Conservation (phyloP, 2,113 vertebrate genomes). For the Cheirogaleus medius region DNA sequence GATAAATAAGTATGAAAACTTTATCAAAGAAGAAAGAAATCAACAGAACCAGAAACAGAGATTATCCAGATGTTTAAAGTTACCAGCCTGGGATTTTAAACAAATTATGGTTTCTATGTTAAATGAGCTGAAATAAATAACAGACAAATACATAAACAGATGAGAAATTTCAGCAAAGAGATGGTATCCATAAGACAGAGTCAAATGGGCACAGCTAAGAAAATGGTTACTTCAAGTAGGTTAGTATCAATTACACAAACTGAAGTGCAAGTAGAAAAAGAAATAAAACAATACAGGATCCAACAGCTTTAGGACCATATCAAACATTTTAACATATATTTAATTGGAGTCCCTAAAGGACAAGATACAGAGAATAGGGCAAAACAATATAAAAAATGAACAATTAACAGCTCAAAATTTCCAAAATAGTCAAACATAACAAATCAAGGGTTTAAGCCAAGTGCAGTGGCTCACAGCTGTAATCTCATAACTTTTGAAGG, state of each 20-base stretch:
- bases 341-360: not conserved
- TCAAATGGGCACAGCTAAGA: not conserved
- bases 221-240: not conserved
- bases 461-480: no score
- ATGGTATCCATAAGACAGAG: not conserved
- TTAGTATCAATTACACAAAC: not conserved
- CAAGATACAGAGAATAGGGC: not conserved
- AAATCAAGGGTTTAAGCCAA: not conserved
- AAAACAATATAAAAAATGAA: not conserved
- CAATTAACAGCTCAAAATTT: not conserved
- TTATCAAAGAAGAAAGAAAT: not conserved
- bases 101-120: not conserved
- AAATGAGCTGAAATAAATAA: not conserved
- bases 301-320: not conserved
- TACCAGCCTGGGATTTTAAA: not conserved
- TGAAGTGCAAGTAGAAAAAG: not conserved
- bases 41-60: not conserved
- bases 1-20: not conserved
- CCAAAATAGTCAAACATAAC: not conserved
- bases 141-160: not conserved
- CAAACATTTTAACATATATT: not conserved
- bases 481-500: no score
- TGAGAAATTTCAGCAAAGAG: not conserved
- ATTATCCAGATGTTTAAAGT: not conserved
- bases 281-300: not conserved